Percentiles rank a stretch among this genome's conserved stretches.
Evolutionary conservation across 2,113 vertebrate species (phyloP).

Genomic region (Neopipo cinnamomea): DNA sequence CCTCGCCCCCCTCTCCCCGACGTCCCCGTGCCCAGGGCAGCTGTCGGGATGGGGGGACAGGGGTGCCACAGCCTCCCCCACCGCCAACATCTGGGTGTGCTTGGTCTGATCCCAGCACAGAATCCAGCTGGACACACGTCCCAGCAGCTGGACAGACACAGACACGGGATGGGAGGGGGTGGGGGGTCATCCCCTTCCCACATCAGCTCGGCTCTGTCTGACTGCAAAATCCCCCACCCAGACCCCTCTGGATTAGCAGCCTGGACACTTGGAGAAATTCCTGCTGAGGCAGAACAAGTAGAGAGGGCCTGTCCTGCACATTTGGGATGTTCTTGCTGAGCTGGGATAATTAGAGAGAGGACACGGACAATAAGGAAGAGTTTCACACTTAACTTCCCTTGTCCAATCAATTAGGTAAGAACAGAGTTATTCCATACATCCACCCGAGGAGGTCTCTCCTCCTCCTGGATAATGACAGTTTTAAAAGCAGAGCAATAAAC

Average conservation of each 20-base stretch:
- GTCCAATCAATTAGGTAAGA: neutral
- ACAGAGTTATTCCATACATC: neutral
- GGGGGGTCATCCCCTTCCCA: neutral
- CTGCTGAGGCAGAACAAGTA: neutral
- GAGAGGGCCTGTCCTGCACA: rapidly evolving
- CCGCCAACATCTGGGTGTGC: neutral
- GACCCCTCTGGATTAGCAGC: neutral
- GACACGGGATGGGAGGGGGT: neutral
- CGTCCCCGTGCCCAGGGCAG: neutral
- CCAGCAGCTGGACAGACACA: neutral
- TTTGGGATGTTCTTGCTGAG: neutral
- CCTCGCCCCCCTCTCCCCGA: neutral
- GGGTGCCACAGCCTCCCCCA: neutral
- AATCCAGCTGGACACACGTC: neutral
- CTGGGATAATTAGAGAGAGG: neutral
- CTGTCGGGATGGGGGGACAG: neutral
- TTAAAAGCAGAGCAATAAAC: neutral
- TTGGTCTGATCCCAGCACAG: neutral
- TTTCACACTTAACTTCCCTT: conserved; percentile 1
- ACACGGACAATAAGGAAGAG: neutral
- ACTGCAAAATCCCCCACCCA: rapidly evolving
- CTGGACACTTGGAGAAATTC: neutral
- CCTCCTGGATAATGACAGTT: neutral
- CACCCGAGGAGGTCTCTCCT: neutral
- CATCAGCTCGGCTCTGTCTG: neutral